Conservation (phyloP, 2,797 vertebrate species). For the Eulemur albifrons region DNA sequence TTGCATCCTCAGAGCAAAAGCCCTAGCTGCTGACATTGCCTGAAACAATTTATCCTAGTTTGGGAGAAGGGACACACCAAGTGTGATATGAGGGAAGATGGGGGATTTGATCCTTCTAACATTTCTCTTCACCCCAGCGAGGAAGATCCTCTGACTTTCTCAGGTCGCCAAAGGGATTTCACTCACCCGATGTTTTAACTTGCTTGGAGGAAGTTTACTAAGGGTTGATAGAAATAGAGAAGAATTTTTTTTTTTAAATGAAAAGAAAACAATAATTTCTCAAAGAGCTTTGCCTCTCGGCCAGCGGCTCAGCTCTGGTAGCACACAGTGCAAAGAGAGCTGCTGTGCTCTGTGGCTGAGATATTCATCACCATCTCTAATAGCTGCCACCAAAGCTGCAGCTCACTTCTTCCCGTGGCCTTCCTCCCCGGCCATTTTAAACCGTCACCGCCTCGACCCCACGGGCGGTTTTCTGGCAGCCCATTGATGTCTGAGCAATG, state of each 20-base stretch:
- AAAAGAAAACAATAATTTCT: background rate
- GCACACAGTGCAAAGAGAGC: background rate
- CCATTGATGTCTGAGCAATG: slow-evolving; percentile 46
- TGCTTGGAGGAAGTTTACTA: background rate
- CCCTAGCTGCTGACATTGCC: background rate
- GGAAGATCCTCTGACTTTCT: background rate
- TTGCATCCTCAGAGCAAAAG: background rate
- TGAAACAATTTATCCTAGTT: background rate
- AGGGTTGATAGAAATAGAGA: background rate
- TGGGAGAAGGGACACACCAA: background rate
- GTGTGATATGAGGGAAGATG: background rate
- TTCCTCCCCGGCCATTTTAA: background rate
- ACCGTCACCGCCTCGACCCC: background rate
- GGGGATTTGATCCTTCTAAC: background rate
- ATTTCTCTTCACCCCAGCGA: background rate
- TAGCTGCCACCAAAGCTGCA: background rate
- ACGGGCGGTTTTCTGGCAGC: background rate
- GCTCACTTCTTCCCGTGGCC: background rate
- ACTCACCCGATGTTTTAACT: background rate
- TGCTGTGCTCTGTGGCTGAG: rapidly evolving
- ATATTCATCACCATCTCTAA: background rate
- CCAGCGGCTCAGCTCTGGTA: background rate
- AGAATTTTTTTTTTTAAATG: background rate
- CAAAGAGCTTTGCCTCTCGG: background rate
- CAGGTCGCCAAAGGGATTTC: background rate